Percentiles rank a stretch among this genome's conserved stretches.
Conservation (phyloP, 2,113 vertebrate genomes). For the Pelusios castaneus region DNA sequence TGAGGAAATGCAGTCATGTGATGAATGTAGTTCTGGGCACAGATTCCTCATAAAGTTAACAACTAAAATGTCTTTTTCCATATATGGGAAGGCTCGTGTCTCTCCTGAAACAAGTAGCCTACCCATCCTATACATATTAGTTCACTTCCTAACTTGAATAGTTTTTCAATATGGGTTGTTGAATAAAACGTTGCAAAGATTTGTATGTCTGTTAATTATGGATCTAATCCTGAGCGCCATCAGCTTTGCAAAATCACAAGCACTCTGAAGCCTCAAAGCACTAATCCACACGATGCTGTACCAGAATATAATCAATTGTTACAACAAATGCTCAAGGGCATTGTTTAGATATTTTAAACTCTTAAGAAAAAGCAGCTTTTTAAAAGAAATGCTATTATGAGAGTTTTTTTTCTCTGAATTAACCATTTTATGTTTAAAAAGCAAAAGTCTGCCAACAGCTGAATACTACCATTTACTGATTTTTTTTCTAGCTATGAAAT, state of each 20-base stretch:
- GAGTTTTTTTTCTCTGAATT: accelerated
- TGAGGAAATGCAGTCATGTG: conserved; percentile 20
- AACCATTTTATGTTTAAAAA: not conserved
- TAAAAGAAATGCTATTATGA: not conserved
- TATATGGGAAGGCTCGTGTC: conserved; percentile 43
- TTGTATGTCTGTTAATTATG: not conserved
- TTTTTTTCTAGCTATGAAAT: not conserved
- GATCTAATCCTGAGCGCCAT: accelerated
- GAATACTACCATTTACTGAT: not conserved
- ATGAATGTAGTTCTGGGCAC: conserved; percentile 45
- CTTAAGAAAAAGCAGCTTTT: not conserved
- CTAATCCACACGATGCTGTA: not conserved
- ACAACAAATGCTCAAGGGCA: not conserved
- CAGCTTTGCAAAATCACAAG: accelerated
- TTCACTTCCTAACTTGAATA: conserved; percentile 3
- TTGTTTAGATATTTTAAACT: not conserved
- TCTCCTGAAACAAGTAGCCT: not conserved
- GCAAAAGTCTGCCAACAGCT: not conserved
- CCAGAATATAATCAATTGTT: not conserved
- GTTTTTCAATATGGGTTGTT: not conserved
- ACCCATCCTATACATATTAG: not conserved
- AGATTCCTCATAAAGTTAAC: not conserved
- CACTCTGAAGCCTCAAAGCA: not conserved
- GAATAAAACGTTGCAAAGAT: not conserved
- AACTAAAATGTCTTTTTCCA: conserved; percentile 57